phyloP scores from a whole-genome alignment of 92 coral and sea anemone genomes.

The Porites cylindrica region DNA sequence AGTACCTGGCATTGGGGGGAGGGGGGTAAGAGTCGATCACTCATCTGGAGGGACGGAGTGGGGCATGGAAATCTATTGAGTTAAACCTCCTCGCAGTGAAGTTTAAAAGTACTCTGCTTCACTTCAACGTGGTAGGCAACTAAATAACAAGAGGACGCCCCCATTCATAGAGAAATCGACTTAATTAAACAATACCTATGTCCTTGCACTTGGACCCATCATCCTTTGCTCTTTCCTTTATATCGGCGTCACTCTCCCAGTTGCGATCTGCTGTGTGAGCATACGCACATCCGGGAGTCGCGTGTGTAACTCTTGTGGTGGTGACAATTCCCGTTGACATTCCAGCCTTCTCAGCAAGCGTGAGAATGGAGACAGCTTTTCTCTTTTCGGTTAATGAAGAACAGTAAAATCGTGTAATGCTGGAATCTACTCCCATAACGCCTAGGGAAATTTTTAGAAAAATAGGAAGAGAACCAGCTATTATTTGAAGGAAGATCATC shows the following conservation, averaged over 20 bases:
- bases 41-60: no score
- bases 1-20: no score
- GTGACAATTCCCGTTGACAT: slow-evolving; percentile 91
- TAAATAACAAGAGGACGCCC: background rate
- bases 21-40: no score
- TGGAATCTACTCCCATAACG: slow-evolving; percentile 77
- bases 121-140: no score
- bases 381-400: slow-evolving; percentile 51
- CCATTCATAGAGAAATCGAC: background rate
- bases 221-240: slow-evolving; percentile 42
- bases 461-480: no score
- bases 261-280: slow-evolving; percentile 63
- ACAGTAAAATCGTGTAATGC: slow-evolving; percentile 59
- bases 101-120: no score
- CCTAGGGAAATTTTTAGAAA: slow-evolving; percentile 44
- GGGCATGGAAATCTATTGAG: no score
- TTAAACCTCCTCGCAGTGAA: no score
- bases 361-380: slow-evolving; percentile 76
- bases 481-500: no score
- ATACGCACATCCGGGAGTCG: slow-evolving; percentile 74
- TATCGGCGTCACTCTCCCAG: slow-evolving; percentile 74
- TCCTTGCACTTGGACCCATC: slow-evolving; percentile 75
- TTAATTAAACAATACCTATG: slow-evolving; percentile 42
- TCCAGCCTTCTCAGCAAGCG: slow-evolving; percentile 85
- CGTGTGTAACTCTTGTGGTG: slow-evolving; percentile 86